These are phyloP conservation scores for Mesocricetus auratus DNA, from an alignment of 2,113 vertebrate species.

Conservation along the genomic window DNA sequence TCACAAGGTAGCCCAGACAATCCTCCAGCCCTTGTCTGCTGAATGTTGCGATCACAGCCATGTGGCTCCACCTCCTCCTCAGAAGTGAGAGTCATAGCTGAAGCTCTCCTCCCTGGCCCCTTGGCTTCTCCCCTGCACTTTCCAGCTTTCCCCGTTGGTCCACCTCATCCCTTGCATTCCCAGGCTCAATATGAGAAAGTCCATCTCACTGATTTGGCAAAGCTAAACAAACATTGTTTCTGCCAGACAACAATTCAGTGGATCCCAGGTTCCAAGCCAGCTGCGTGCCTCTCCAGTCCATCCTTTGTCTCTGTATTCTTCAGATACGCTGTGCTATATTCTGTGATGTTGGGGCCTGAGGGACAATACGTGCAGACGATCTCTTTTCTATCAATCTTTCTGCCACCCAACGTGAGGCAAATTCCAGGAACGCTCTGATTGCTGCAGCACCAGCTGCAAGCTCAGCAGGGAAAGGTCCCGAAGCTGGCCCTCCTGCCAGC, in stretches of 20 bases:
- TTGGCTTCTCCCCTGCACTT: too few species aligned
- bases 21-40: background rate
- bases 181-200: background rate
- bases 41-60: too few species aligned
- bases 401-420: rapidly evolving
- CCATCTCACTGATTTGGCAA: background rate
- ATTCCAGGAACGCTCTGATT: background rate
- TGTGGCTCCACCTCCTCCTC: background rate
- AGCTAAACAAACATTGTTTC: background rate
- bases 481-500: background rate
- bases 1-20: background rate
- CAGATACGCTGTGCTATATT: background rate
- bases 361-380: background rate
- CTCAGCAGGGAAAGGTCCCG: background rate
- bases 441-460: background rate
- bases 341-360: background rate
- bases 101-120: background rate
- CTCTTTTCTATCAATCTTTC: background rate
- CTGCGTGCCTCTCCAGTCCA: rapidly evolving
- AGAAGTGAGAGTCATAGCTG: background rate
- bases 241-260: rapidly evolving
- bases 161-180: background rate
- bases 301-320: background rate
- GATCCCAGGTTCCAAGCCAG: background rate
- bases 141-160: background rate